Evolutionary conservation across 1,140 invertebrate species (phyloP), one percentile per base, ranked within the genome.

Genomic region (Trissolcus basalis): DNA sequence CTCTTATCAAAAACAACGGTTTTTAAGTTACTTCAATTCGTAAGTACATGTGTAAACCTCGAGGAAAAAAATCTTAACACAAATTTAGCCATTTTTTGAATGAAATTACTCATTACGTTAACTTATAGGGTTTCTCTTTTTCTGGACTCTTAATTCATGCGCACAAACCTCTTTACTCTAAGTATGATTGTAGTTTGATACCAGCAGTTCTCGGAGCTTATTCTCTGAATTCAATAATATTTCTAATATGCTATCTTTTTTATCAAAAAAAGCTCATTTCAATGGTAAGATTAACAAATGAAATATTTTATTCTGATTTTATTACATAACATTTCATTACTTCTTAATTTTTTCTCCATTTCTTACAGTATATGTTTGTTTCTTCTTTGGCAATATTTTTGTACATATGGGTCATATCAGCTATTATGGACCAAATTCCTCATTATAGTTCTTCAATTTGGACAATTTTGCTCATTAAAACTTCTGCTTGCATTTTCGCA

Each of bases 151-250:
- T 59, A 19, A n/a, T 79, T 27, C 77, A 79, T 44, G 36, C 54
- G 15, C 60, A 60, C 10, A 33, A 79, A 15, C 63, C 77, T 4
- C n/a, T 53, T 43, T 59, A 35, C 41, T 67, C 59, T 43, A 54
- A 49, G 45, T 54, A 63, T 4, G 69, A 76, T 10, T 76, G 69
- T 32, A 73, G 54, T 73, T 65, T 79, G 55, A 59, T 79, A 70
- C 72, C 77, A 16, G 68, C 63, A 6, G 55, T 79, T 14, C 60
- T 79, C 45, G 72, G 77, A 56, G 68, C 60, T 32, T 79, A 69
- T 44, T 60, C 54, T 50, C 55, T 76, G 33, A 67, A 76, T 61
- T 79, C 77, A 45, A 41, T 53, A 39, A 61, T 73, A 55, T 60
- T 77, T 45, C 70, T 80, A n/a, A 15, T 67, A 16, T 45, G 47